These are phyloP conservation scores for Nasua narica DNA, from an alignment of 2,797 vertebrate genomes.

Conservation along the genomic window DNA sequence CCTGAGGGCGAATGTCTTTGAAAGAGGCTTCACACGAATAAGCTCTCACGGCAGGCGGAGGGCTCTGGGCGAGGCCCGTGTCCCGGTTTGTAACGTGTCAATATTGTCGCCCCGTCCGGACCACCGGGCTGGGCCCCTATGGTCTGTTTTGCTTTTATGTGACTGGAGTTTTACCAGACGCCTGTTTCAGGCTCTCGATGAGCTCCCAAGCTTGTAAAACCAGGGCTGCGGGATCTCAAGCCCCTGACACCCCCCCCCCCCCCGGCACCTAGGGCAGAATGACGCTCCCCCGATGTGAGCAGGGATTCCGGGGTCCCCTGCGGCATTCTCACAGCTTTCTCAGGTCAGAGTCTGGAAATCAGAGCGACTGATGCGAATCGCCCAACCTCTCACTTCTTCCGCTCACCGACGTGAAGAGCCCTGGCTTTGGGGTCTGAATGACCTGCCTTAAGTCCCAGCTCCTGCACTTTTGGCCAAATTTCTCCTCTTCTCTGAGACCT, in stretches of 20 bases:
- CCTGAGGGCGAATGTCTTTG: fast-evolving
- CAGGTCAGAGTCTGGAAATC: too few relatives aligned
- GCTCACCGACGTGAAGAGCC: fast-evolving
- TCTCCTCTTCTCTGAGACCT: fast-evolving
- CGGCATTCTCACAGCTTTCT: fast-evolving
- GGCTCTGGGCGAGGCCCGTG: too few relatives aligned
- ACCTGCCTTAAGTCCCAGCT: background rate
- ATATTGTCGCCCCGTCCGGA: fast-evolving
- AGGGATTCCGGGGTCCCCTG: too few relatives aligned
- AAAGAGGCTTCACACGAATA: fast-evolving
- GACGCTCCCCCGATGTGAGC: too few relatives aligned
- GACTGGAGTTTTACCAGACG: fast-evolving
- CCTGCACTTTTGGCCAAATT: background rate
- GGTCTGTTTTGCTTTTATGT: fast-evolving
- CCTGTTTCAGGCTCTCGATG: fast-evolving
- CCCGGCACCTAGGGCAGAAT: fast-evolving
- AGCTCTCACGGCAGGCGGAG: background rate
- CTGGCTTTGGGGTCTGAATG: background rate
- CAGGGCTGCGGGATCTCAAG: fast-evolving
- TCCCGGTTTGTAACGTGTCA: background rate
- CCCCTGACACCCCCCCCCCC: fast-evolving
- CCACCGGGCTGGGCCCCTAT: fast-evolving
- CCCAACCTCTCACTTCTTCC: fast-evolving
- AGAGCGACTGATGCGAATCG: fast-evolving
- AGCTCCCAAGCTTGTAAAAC: background rate